Base-by-base conservation (phyloP, 1,140 invertebrate genomes). In the Bombus waltoni region DNA sequence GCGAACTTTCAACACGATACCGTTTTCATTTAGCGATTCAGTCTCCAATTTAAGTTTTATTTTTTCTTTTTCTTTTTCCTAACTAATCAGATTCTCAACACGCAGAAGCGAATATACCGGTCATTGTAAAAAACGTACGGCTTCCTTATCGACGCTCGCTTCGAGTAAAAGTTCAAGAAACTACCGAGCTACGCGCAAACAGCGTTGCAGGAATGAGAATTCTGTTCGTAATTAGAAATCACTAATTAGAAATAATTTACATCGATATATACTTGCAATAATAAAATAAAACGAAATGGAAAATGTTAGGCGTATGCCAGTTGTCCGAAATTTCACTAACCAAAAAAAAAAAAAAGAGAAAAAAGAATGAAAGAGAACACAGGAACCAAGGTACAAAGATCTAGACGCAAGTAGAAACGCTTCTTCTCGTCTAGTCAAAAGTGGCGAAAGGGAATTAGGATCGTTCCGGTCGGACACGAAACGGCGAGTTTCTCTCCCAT, bases 401-500 rank as follows among this genome's bases (percentile, higher is more conserved):
- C 4, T 4, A 11, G 32, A 38, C 15, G 28, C 28, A 25, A 35
- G 25, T 10, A 44, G 40, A 42, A 66, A 79, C 11, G n/a, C 6
- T 74, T 0, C 6, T 74, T 0, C 0, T 13, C 9, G 75, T 0
- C 10, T 8, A 9, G 13, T 18, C 28, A n/a, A 70, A 38, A 70
- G 32, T 59, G 25, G 28, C 35, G 42, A 13, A 68, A 72, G 80
- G 74, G 70, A 78, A 85, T 82, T 68, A 59, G 81, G 44, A 59
- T 28, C 22, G 81, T 68, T 66, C 72, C 42, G 38, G 62, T 77
- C 74, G 44, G 72, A 40, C 47, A 83, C 68, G 70, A 87, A 87
- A 82, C 57, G 68, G 32, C 76, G 75, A 81, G 85, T 82, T 44
- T 84, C 66, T 77, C 88, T 83, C 75, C 75, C 35, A 68, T 62